phyloP scores from a whole-genome alignment of 1,140 invertebrate genomes.

The Glossosoma conforme region DNA sequence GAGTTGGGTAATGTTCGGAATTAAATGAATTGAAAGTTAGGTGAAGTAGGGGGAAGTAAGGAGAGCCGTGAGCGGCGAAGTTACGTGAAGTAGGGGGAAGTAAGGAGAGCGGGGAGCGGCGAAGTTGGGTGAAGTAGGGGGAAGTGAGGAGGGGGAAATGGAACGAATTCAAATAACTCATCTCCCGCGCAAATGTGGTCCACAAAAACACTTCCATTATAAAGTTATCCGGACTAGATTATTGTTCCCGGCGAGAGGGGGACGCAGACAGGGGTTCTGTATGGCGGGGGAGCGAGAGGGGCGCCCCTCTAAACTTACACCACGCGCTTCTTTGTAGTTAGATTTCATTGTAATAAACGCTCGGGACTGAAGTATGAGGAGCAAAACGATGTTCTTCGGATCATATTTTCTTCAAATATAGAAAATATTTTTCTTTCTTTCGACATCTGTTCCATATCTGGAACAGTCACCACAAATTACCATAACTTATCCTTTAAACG shows the following conservation, averaged over 20 bases:
- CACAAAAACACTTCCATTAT: conserved; percentile 32
- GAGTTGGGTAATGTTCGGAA: no score
- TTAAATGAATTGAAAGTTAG: no score
- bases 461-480: no score
- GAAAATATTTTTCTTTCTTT: no score
- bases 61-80: no score
- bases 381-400: neutral
- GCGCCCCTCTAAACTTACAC: conserved; percentile 27
- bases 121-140: neutral
- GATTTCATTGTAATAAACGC: conserved; percentile 29
- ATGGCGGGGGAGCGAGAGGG: conserved; percentile 12
- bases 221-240: conserved; percentile 30
- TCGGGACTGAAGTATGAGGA: neutral
- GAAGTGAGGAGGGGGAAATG: conserved; percentile 7
- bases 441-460: no score
- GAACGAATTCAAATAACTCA: conserved; percentile 29
- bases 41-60: no score
- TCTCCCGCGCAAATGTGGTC: conserved; percentile 25
- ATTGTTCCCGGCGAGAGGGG: conserved; percentile 19
- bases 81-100: no score
- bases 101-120: no score
- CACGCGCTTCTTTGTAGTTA: conserved; percentile 32
- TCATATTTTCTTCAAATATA: neutral
- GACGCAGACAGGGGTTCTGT: conserved; percentile 8
- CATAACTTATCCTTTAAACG: no score